Evolutionary conservation across 2,888 invertebrate species (phyloP), one percentile per base, ranked within the genome.

Genomic region (Thecocarcelia acutangulata): DNA sequence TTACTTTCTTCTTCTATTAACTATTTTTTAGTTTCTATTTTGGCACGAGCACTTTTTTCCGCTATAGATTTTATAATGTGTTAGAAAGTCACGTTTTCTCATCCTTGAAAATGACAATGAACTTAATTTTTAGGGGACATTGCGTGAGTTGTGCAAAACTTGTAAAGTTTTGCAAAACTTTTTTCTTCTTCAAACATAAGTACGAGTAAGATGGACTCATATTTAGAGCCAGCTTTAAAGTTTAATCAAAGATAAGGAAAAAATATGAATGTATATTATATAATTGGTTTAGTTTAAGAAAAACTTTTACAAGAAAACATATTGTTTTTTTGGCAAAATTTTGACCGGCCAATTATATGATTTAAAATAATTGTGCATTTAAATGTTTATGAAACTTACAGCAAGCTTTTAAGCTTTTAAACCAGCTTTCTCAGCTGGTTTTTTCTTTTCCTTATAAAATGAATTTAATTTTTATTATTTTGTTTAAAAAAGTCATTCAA

Each of bases 71-170:
- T 21, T 50, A 40, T 17, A 17, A 28, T 68, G 44, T 56, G 64
- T 54, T 19, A 54, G 44, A 56, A 70, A 77, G 77, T 70, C 63
- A 70, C 77, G 70, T 77, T 77, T 63, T 48, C 28, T 42, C 12
- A 19, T 50, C 19, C 42, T 64, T 50, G 42, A 64, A 64, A 64
- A 63, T 64, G 77, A 33, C 77, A 64, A 64, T 77, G 70, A 77
- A 77, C 77, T 77, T 64, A 70, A 58, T 70, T 54, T 70, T 15
- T 48, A 11, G n/a, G 37, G 4, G 40, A 48, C 44, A 52, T 21
- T 50, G 50, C 37, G 12, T 37, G 19, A 46, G 12, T 44, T 28
- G 28, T 0, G 15, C 13, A 6, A 48, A 64, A 21, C 8, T 46
- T 19, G 24, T 40, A 46, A 50, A 24, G 33, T 63, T 63, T 64